Evolutionary conservation across 2,888 invertebrate genomes (phyloP), one percentile per base, ranked within the genome.

Genomic region (Apocheima hispidaria): DNA sequence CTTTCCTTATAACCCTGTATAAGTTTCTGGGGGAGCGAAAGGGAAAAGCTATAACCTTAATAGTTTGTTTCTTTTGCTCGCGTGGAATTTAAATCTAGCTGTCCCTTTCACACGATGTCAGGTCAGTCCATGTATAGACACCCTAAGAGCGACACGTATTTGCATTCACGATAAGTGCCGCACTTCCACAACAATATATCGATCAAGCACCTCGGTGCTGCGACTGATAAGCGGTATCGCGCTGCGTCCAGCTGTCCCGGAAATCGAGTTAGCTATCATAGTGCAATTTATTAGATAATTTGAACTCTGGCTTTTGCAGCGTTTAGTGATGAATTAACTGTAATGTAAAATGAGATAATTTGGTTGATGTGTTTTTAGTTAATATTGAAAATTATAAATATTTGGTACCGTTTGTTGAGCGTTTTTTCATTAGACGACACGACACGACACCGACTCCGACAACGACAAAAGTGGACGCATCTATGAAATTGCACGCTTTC

Each of bases 151-250:
- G 51, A 44, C 38, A 51, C 46, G 16, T 57, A 58, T 58, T 63
- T 59, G 54, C 63, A 66, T 60, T 65, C 59, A 56, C 66, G 68
- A 74, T 69, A 70, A 65, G 60, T 63, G 69, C 59, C 73, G 75
- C 76, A 80, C 78, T 80, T 79, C 75, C 77, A 80, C 80, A 80
- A 70, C 79, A 77, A 86, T 87, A 79, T 84, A 85, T 87, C 86
- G 88, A 88, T 87, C 87, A 88, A 86, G 86, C 86, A 86, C 84
- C 82, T 82, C 83, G 75, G 72, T 72, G 76, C 73, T 71, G 73
- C 70, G 69, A 63, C 67, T 81, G 90, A 90, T 90, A 90, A 84
- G 73, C 70, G 77, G 68, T 89, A 89, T 90, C 88, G 61, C 75
- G 77, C 77, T 75, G 61, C 77, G 76, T 72, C 78, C 84, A 83